Evolutionary conservation across 2,797 vertebrate genomes (phyloP).

Genomic region (Microctenopoma lineatum): DNA sequence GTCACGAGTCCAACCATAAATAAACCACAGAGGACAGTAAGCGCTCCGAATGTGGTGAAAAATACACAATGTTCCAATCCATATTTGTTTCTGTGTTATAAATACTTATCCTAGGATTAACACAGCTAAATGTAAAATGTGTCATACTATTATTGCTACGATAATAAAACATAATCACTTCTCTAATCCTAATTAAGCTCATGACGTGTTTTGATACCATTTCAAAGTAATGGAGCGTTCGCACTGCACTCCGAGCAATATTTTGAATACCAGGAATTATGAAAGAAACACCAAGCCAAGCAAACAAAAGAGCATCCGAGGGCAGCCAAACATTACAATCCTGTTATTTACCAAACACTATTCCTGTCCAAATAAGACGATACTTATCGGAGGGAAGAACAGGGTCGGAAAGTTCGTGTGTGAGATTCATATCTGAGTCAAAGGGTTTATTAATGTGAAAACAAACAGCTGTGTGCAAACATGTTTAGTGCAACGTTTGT

Average conservation of each 20-base stretch:
- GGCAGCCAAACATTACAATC: slow-evolving; percentile 23
- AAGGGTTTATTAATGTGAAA: slow-evolving; percentile 8
- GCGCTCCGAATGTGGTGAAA: slow-evolving; percentile 18
- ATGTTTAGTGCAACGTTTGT: too few relatives aligned
- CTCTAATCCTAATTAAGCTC: slow-evolving; percentile 70
- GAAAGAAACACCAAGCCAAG: slow-evolving; percentile 10
- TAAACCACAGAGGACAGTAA: slow-evolving; percentile 12
- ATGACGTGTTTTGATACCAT: slow-evolving; percentile 56
- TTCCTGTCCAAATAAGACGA: slow-evolving; percentile 23
- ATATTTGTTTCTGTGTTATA: slow-evolving; percentile 62
- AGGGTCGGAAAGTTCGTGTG: background rate
- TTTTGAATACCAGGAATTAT: slow-evolving; percentile 43
- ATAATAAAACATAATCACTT: slow-evolving; percentile 67
- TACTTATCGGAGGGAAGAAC: background rate
- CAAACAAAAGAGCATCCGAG: slow-evolving; percentile 19
- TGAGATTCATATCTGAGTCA: background rate
- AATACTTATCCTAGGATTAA: slow-evolving; percentile 72
- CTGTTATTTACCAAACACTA: slow-evolving; percentile 40
- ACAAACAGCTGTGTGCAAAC: too few relatives aligned
- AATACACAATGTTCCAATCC: slow-evolving; percentile 50
- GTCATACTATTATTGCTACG: slow-evolving; percentile 63
- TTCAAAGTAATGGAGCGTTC: slow-evolving; percentile 49
- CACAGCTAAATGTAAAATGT: slow-evolving; percentile 70
- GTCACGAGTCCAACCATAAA: slow-evolving; percentile 25
- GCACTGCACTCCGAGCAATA: slow-evolving; percentile 28